A percentile compares a stretch with the other conserved stretches of the same genome.
Conservation (phyloP, 1,140 invertebrate species). For the Leptopilina clavipes region DNA sequence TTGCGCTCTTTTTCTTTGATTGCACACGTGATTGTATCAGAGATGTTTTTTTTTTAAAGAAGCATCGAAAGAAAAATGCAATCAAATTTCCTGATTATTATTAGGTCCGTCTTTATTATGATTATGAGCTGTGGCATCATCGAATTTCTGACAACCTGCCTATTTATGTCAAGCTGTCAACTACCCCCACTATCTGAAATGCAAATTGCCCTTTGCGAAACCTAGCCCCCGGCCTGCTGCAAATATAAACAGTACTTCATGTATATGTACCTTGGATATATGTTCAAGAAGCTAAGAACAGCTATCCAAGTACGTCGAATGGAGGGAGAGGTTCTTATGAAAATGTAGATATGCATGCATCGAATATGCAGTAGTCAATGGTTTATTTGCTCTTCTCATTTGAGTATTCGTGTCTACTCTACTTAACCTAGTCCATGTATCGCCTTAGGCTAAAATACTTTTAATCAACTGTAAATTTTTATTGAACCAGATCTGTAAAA, state of each 20-base stretch:
- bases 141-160: constrained; percentile 30
- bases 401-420: constrained; percentile 27
- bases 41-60: not conserved
- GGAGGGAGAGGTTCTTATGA: not conserved
- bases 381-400: constrained; percentile 17
- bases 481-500: constrained; percentile 8
- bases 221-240: constrained; percentile 31
- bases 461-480: constrained; percentile 10
- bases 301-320: not conserved
- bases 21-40: not conserved
- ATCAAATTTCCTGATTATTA: not conserved
- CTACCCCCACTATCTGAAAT: constrained; percentile 40
- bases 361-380: constrained; percentile 16
- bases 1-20: not conserved
- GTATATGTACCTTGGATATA: not conserved
- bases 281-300: constrained; percentile 10
- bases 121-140: not conserved
- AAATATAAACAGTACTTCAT: constrained; percentile 25
- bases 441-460: not conserved
- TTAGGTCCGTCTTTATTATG: not conserved
- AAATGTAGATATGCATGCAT: constrained; percentile 21
- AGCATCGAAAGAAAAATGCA: not conserved
- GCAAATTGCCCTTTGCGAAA: constrained; percentile 40
- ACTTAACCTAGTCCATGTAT: constrained; percentile 2
- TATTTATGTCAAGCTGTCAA: constrained; percentile 38